Conservation (phyloP, 2,797 vertebrate genomes). For the Podarcis lilfordi region DNA sequence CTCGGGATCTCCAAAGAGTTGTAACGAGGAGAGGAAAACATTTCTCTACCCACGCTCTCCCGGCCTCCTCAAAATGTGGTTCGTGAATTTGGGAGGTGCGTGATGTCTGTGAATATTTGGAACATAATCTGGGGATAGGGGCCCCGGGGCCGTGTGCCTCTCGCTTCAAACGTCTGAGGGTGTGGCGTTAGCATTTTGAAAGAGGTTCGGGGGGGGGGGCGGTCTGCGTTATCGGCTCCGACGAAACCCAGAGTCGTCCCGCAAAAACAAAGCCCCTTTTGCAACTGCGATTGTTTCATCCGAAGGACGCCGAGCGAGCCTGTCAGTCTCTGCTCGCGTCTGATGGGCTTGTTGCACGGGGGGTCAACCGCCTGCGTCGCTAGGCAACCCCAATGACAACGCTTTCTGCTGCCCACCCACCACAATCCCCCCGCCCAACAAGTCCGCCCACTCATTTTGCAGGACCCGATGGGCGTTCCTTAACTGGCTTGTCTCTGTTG, state of each 20-base stretch:
- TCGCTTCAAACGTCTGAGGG: background rate
- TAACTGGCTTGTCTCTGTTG: conserved; percentile 1
- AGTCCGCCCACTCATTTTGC: background rate
- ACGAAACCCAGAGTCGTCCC: background rate
- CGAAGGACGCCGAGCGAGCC: background rate
- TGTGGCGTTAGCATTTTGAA: background rate
- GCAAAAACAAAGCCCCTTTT: background rate
- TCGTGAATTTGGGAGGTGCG: too few species aligned
- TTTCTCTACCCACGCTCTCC: too few species aligned
- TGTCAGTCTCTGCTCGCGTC: background rate
- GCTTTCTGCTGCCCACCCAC: background rate
- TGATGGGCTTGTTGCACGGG: conserved; percentile 21
- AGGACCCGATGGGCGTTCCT: background rate
- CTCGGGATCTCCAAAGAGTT: too few species aligned
- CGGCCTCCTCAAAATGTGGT: too few species aligned
- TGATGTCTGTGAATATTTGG: too few species aligned
- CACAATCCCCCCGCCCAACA: background rate
- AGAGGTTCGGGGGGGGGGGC: background rate
- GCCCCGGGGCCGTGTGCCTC: too few species aligned
- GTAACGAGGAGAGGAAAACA: too few species aligned
- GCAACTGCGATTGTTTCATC: background rate
- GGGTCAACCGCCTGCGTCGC: conserved; percentile 41
- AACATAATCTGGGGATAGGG: too few species aligned
- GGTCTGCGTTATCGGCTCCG: background rate
- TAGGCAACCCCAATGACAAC: conserved; percentile 22